Evolutionary conservation across 2,888 invertebrate species (phyloP), one percentile per base, ranked within the genome.

Genomic region (Erynnis tages): DNA sequence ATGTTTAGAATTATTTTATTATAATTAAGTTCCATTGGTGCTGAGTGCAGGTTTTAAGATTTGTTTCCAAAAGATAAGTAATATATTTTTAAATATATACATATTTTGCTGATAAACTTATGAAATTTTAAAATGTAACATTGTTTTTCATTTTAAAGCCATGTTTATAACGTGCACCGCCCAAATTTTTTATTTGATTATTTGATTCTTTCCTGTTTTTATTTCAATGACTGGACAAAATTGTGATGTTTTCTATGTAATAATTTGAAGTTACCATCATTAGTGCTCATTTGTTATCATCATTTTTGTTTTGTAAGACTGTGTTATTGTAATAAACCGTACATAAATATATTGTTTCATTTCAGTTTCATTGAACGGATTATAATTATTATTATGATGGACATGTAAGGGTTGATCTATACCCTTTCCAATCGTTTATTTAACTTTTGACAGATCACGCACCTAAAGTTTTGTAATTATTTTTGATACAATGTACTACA

Each of bases 291-390:
- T 76, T 78, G 75, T 80, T 87, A 76, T 82, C 79, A 77, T 77
- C 75, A 72, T 73, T 76, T 72, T 81, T 81, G 73, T 85, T 79
- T 76, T 80, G 78, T 86, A 85, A 87, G 85, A 87, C 79, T 86
- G 82, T 85, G 81, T 87, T 85, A 84, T 79, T 73, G 78, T 79
- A 88, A 84, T 88, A 89, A 86, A 88, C 78, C 75, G 81, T 87
- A 88, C 82, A 84, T 84, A 78, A 76, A 72, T 25, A 0, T 47
- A 45, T 53, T 59, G 49, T 64, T 56, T 62, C 50, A 54, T 49
- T 66, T 54, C n/a, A n/a, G n/a, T n/a, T n/a, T n/a, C n/a, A n/a
- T n/a, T n/a, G n/a, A n/a, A n/a, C 6, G 8, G 21, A 5, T 21
- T 21, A 21, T 3, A 21, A 21, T 21, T 21, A 21, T 5, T 21